A percentile compares a stretch with the other conserved stretches of the same genome.
These are phyloP conservation scores for Drosophila albomicans DNA, from an alignment of 1,140 invertebrate species.

Conservation along the genomic window DNA sequence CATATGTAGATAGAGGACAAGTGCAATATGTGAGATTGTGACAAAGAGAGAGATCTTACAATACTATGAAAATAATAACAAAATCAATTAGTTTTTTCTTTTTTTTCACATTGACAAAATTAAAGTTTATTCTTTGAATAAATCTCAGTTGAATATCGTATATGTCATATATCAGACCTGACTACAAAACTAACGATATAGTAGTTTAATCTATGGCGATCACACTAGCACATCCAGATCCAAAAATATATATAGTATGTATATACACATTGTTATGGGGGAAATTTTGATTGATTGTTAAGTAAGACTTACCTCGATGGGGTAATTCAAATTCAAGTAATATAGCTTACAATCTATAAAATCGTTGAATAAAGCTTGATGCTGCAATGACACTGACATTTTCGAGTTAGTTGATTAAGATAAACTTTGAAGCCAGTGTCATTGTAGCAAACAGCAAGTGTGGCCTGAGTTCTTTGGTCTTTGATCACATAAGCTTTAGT, in stretches of 20 bases:
- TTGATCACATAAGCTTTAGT: background rate
- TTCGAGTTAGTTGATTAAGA: background rate
- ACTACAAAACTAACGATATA: conserved; percentile 1
- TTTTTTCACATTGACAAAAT: conserved; percentile 58
- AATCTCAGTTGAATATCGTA: conserved; percentile 39
- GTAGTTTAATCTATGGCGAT: conserved; percentile 1
- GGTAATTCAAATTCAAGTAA: too few relatives aligned
- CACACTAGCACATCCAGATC: conserved; percentile 14
- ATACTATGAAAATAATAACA: conserved; percentile 36
- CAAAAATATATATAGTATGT: conserved; percentile 9
- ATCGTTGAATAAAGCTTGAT: background rate
- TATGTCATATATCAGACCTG: background rate
- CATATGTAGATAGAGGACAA: conserved; percentile 3
- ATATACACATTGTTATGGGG: conserved; percentile 1
- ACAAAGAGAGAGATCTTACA: background rate
- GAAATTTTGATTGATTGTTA: background rate
- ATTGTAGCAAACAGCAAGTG: conserved; percentile 2
- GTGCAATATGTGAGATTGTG: too few relatives aligned
- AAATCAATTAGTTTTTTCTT: conserved; percentile 36
- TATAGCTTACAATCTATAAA: background rate
- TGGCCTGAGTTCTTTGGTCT: conserved; percentile 20
- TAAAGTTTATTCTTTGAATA: conserved; percentile 77
- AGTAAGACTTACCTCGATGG: background rate
- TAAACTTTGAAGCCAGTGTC: conserved; percentile 9
- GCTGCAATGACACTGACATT: background rate